phyloP scores from a whole-genome alignment of 2,888 invertebrate genomes.

The Xylota segnis region DNA sequence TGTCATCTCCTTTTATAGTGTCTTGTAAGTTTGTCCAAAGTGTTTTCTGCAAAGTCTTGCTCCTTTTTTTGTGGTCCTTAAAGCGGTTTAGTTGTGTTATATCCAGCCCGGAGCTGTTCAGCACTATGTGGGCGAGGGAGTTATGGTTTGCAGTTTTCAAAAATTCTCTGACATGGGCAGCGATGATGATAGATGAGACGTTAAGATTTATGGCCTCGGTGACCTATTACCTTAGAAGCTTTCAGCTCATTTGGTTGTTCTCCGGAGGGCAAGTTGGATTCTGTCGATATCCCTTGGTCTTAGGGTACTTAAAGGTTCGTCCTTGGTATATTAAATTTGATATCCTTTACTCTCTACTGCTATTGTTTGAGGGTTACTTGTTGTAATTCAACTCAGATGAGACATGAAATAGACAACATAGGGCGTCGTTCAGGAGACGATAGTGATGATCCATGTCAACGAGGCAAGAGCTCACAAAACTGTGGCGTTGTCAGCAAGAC shows the following conservation, averaged over 20 bases:
- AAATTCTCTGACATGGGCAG: conserved; percentile 20
- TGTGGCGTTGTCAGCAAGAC: no score
- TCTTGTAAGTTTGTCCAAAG: conserved; percentile 68
- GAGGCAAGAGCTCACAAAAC: no score
- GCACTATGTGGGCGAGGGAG: not conserved
- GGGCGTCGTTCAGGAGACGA: no score
- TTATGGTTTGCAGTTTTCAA: conserved; percentile 50
- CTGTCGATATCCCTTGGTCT: no score
- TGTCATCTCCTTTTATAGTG: conserved; percentile 76
- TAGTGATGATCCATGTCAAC: no score
- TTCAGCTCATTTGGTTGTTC: not conserved
- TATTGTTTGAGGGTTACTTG: no score
- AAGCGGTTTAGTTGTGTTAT: conserved; percentile 61
- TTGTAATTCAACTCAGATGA: no score
- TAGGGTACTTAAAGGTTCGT: no score
- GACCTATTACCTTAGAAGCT: conserved; percentile 20
- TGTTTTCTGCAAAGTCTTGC: conserved; percentile 1
- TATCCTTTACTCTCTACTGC: no score
- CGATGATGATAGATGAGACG: conserved; percentile 16
- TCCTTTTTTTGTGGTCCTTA: conserved; percentile 18
- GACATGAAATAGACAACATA: no score
- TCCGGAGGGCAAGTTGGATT: not conserved
- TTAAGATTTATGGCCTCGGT: conserved; percentile 27
- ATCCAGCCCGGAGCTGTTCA: conserved; percentile 47
- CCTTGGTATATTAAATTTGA: no score